A percentile compares a stretch with the other conserved stretches of the same genome.
Conservation (phyloP, 2,797 vertebrate genomes). For the Phoebastria nigripes region DNA sequence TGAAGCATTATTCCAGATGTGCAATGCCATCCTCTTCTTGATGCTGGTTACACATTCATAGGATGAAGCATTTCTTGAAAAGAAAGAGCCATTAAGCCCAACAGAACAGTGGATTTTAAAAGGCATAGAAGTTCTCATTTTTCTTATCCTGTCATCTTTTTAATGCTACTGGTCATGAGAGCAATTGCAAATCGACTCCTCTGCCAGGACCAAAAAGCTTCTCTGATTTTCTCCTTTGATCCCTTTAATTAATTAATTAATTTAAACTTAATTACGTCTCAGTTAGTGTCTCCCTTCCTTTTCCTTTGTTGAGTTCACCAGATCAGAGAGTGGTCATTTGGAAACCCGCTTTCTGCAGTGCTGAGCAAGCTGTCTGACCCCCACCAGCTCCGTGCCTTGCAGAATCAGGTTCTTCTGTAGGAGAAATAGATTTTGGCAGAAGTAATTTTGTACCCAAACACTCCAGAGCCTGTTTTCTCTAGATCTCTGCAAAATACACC, state of each 20-base stretch:
- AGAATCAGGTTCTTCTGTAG: background rate
- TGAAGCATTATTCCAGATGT: slow-evolving; percentile 11
- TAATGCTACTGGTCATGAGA: background rate
- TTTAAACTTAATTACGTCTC: background rate
- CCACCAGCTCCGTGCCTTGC: background rate
- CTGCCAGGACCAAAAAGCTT: background rate
- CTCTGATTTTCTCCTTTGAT: background rate
- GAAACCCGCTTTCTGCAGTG: background rate
- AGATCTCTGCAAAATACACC: background rate
- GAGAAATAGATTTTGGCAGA: background rate
- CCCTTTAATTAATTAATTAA: background rate
- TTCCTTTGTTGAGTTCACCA: background rate
- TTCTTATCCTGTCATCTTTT: background rate
- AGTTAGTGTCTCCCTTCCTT: background rate
- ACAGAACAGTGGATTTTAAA: background rate
- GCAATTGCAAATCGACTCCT: background rate
- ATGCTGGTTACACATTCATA: background rate
- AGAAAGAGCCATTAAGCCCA: background rate
- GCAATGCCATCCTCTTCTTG: background rate
- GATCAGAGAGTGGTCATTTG: background rate
- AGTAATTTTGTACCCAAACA: slow-evolving; percentile 1
- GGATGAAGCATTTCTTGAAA: background rate
- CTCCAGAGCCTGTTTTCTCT: background rate
- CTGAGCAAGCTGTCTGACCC: background rate
- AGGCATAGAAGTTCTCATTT: background rate